A percentile compares a stretch with the other conserved stretches of the same genome.
Conservation (phyloP, 2,113 vertebrate genomes). For the Psephotus haematonotus region DNA sequence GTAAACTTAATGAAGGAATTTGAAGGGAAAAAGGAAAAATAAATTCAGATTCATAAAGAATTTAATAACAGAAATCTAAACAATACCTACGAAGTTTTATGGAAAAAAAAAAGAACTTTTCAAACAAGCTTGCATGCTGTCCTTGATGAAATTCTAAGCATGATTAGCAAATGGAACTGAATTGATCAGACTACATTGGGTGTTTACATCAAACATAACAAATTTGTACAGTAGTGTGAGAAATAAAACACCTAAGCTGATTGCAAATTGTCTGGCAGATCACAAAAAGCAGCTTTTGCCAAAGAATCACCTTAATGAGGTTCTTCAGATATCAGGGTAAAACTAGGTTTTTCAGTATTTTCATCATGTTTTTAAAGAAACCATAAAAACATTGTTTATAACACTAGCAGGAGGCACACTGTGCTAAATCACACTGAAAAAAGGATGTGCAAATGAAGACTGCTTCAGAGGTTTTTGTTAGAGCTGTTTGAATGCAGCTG, state of each 20-base stretch:
- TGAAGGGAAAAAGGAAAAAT: not conserved
- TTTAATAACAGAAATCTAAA: not conserved
- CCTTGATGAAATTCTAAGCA: not conserved
- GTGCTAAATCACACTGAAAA: not conserved
- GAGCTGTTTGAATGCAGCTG: not conserved
- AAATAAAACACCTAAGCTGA: rapidly evolving
- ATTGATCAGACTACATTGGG: not conserved
- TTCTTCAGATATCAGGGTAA: not conserved
- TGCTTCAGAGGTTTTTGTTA: not conserved
- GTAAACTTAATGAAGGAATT: not conserved
- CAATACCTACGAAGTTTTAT: not conserved
- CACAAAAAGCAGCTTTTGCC: not conserved
- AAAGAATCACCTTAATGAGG: not conserved
- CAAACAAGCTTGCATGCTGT: not conserved
- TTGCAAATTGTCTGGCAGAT: not conserved
- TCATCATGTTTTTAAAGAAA: not conserved
- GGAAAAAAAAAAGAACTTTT: not conserved
- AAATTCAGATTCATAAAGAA: not conserved
- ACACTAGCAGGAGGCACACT: not conserved
- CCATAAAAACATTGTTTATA: not conserved
- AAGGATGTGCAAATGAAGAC: not conserved
- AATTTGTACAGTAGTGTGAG: not conserved
- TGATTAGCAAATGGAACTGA: not conserved
- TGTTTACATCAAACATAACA: not conserved
- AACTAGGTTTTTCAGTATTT: not conserved